Base-by-base conservation (phyloP, 1,140 invertebrate genomes). In the Babylonia areolata region DNA sequence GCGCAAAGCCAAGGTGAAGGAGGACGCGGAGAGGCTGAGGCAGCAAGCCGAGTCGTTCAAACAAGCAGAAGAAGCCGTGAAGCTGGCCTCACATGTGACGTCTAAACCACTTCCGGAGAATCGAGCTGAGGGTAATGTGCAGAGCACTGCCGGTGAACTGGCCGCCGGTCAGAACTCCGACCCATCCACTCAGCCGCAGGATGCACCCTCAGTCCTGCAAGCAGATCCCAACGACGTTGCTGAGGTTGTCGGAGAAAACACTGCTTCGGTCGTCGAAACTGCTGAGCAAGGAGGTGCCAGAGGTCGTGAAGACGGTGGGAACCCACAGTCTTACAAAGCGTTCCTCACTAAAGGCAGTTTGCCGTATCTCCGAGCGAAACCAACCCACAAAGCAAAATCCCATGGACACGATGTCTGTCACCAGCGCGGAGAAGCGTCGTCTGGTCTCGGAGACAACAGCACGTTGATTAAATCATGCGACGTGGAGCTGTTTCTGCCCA, bases 51-150 rank as follows among this genome's bases (percentile, higher is more conserved):
- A 84, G 33, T 33, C 84, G 6, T 37, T 37, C 40, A 20, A 11
- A 39, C n/a, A 35, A 23, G 33, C n/a, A 3, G 39, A 69, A 37
- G 33, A 77, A 28, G 33, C 35, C 23, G 87, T 87, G 58, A 78
- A 6, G 81, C 64, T 23, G 58, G 17, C 64, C 35, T 71, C n/a
- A n/a, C n/a, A n/a, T n/a, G n/a, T n/a, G n/a, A n/a, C n/a, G n/a
- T n/a, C n/a, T n/a, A n/a, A 40, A 35, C 46, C 33, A 20, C 31
- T 58, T 35, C 6, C 23, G 20, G 71, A 87, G 83, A 75, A 85
- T 40, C 42, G 51, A 20, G 58, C n/a, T 46, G 86, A 87, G 17
- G 77, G 39, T 85, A 89, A 54, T 12, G 54, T 39, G 69, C 85
- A 58, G 46, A 84, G 42, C 42, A 73, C 20, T n/a, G 33, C 40